Base-by-base conservation (phyloP, 2,797 vertebrate genomes). In the Anguilla megastoma region DNA sequence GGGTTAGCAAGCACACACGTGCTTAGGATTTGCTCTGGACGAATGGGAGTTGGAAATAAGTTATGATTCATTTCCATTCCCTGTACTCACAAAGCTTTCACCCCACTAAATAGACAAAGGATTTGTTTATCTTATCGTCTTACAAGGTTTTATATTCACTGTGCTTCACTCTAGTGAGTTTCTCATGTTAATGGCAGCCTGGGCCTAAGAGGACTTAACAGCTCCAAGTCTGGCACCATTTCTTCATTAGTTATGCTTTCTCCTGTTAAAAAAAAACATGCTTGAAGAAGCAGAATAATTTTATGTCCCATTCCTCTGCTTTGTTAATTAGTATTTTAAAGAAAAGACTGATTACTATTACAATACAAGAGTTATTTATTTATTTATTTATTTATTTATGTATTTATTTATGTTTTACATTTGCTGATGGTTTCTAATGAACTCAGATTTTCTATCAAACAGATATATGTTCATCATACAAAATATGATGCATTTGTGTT, bases 231-330 rank as follows among this genome's bases (percentile, higher is more conserved):
- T 94, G 93, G 92, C 92, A 92, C 89, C 90, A 91, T 92, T 94
- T 95, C 93, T 94, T 93, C 94, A 96, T 96, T 94, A 95, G 94
- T 94, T 93, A 94, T 79, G 90, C 93, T 93, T 94, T 94, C 93
- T 91, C 94, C 90, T 92, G 86, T 91, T 45, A 92, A 93, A 94
- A 94, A 89, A 94, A 94, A 89, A 89, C 92, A 94, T 92, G 93
- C 95, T 94, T 93, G 88, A 91, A 92, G 92, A 91, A 93, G 90
- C 92, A 94, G 90, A 94, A 93, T 95, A 94, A 95, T 96, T 95
- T 95, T 90, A 93, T 91, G 93, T 94, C 93, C 92, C 88, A 91
- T 91, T 93, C 92, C 91, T 92, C 69, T 82, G 90, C 93, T 92
- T 92, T 92, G 92, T 95, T 95, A 95, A 95, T 96, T 95, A 95